A percentile compares a stretch with the other conserved stretches of the same genome.
These are phyloP conservation scores for Anguilla japonica DNA, from an alignment of 2,113 vertebrate genomes.

Conservation along the genomic window DNA sequence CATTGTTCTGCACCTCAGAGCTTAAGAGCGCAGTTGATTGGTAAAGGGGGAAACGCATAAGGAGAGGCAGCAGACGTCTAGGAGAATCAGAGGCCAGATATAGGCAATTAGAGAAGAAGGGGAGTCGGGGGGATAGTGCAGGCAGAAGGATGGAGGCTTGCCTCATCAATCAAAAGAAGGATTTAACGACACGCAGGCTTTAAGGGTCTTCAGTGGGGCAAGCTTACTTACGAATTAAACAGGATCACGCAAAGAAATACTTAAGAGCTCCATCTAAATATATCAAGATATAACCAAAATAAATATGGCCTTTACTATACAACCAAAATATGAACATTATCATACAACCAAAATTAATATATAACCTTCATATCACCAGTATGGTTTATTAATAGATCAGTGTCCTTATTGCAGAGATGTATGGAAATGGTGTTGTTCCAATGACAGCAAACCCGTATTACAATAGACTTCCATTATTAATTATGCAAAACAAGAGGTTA, in stretches of 20 bases:
- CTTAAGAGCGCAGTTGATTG: not conserved
- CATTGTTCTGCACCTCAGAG: not conserved
- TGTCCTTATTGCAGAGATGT: not conserved
- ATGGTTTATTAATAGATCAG: not conserved
- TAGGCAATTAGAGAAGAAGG: too few species aligned
- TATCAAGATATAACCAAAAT: not conserved
- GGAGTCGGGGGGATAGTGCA: not conserved
- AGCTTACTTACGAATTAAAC: not conserved
- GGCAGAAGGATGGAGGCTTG: not conserved
- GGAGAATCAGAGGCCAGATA: too few species aligned
- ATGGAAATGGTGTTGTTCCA: not conserved
- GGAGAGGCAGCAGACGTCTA: too few species aligned
- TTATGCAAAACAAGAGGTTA: constrained; percentile 1
- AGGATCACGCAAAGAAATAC: not conserved
- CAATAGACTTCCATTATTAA: constrained; percentile 3
- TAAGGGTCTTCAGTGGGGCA: not conserved
- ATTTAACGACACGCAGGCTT: not conserved
- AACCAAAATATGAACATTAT: not conserved
- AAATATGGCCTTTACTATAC: not conserved
- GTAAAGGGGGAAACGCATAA: not conserved
- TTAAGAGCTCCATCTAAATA: not conserved
- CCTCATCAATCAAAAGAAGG: constrained; percentile 2
- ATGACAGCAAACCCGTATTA: too few species aligned
- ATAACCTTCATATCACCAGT: not conserved
- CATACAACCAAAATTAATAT: not conserved